Evolutionary conservation across 2,888 invertebrate genomes (phyloP), one percentile per base, ranked within the genome.

Genomic region (Apamea anceps): DNA sequence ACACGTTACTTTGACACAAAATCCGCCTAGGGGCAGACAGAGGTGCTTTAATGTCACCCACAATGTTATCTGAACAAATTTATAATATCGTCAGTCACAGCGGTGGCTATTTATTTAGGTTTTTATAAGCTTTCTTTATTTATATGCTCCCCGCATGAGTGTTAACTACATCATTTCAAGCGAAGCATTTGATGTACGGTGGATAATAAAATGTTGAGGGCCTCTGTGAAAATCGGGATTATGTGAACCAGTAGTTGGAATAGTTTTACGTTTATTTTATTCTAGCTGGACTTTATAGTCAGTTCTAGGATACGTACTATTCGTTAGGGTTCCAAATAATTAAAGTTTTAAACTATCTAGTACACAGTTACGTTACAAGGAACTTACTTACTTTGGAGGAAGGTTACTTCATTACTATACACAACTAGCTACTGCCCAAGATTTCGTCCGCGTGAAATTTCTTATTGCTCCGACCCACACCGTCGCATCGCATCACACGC

Each of bases 61-160:
- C 82, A 86, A 87, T 81, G 85, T 89, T 89, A 91, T 86, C 85
- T 82, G 82, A 87, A 90, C 84, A 84, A 87, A 87, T 87, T 85
- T 90, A 90, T 90, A 89, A 87, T 82, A 89, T 87, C 82, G 85
- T 82, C 83, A 84, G 71, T 85, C 79, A 85, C 79, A 78, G 76
- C 8, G 67, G 51, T 48, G 60, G 80, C 78, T 87, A 84, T 84
- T 86, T 83, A 87, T 88, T 90, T 85, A 86, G 84, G 87, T 87
- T 89, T 88, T 85, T 89, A 80, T 88, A 82, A 79, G 77, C 66
- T 79, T 82, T 79, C 65, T 84, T 83, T 87, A 82, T 84, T 77
- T 78, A 81, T 85, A 72, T 71, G 73, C 78, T 80, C 77, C 65
- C 66, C 67, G 37, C 73, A 75, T 80, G 51, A 80, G 79, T 79